These are phyloP conservation scores for Tetrao urogallus DNA, from an alignment of 2,113 vertebrate species.

Conservation along the genomic window DNA sequence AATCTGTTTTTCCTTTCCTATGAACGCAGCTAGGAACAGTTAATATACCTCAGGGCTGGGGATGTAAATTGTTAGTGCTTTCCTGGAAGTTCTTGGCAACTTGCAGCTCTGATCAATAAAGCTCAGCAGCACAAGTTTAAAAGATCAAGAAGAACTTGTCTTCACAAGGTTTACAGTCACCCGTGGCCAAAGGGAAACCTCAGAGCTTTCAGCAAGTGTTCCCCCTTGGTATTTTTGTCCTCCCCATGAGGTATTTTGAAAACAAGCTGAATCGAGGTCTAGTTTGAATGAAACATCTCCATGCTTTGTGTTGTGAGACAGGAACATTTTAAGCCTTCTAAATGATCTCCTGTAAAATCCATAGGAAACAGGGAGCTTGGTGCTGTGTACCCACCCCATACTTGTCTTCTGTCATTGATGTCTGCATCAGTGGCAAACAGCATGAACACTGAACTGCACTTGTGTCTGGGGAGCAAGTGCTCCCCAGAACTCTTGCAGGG, in stretches of 20 bases:
- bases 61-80: not conserved
- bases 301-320: not conserved
- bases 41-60: not conserved
- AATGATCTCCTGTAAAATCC: not conserved
- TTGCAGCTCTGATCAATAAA: not conserved
- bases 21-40: not conserved
- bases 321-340: not conserved
- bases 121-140: not conserved
- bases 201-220: not conserved
- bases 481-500: not conserved
- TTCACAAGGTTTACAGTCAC: not conserved
- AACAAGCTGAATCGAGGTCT: not conserved
- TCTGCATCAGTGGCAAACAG: not conserved
- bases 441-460: rapidly evolving
- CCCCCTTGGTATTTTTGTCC: not conserved
- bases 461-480: too few relatives aligned
- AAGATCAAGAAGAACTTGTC: not conserved
- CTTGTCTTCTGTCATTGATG: rapidly evolving
- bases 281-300: not conserved
- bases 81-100: not conserved
- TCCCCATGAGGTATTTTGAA: not conserved
- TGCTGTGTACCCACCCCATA: not conserved
- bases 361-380: not conserved
- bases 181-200: not conserved
- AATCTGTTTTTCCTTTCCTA: not conserved